A percentile compares a stretch with the other conserved stretches of the same genome.
These are phyloP conservation scores for Nyctibius grandis DNA, from an alignment of 2,797 vertebrate genomes.

Conservation along the genomic window DNA sequence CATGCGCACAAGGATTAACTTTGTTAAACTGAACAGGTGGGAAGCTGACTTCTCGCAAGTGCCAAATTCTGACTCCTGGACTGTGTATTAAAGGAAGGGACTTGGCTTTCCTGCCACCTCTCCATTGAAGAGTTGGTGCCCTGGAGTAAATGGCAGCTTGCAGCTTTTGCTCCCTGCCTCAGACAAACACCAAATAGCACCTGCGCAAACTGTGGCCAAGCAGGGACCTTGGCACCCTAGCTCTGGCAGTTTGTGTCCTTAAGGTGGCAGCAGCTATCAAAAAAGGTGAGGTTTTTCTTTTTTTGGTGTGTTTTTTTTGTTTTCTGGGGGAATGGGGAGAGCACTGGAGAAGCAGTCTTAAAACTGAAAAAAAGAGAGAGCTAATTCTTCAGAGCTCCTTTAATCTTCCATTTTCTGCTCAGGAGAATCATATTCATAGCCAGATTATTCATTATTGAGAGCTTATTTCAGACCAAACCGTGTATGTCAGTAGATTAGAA, in stretches of 20 bases:
- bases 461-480: constrained; percentile 68
- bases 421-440: constrained; percentile 55
- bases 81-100: not conserved
- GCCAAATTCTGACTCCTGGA: not conserved
- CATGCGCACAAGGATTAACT: not conserved
- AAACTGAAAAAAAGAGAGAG: not conserved
- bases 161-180: not conserved
- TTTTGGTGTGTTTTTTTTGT: not conserved
- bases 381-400: constrained; percentile 25
- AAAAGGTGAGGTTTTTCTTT: not conserved
- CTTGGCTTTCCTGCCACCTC: not conserved
- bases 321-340: too few species aligned
- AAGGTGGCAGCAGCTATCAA: constrained; percentile 47
- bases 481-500: constrained; percentile 72
- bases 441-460: constrained; percentile 75
- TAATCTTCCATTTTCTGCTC: constrained; percentile 71
- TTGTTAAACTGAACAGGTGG: not conserved
- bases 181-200: not conserved
- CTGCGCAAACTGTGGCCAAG: not conserved
- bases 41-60: not conserved
- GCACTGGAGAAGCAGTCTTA: not conserved
- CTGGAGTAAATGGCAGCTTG: not conserved
- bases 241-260: not conserved
- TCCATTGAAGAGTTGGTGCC: not conserved
- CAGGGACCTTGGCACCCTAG: not conserved